phyloP scores from a whole-genome alignment of 2,888 invertebrate genomes.

The Plagodis dolabraria region DNA sequence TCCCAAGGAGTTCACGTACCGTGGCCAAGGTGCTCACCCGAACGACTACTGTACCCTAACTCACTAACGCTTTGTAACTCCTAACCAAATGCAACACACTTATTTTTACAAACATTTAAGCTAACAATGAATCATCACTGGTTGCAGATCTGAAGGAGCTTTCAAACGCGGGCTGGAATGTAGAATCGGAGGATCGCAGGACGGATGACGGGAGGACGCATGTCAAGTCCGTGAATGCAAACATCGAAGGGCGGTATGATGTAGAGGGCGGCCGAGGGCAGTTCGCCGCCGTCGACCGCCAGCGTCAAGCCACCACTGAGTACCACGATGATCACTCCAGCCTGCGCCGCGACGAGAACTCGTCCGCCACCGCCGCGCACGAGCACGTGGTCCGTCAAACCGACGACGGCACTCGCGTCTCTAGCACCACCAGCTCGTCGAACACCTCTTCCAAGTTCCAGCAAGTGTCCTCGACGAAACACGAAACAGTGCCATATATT shows the following conservation, averaged over 20 bases:
- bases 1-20: constrained; percentile 85
- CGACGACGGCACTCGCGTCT: constrained; percentile 69
- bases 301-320: constrained; percentile 80
- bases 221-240: constrained; percentile 85
- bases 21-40: constrained; percentile 76
- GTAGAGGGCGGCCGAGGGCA: constrained; percentile 87
- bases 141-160: constrained; percentile 77
- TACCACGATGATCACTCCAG: constrained; percentile 73
- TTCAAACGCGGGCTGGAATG: constrained; percentile 87
- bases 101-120: neutral
- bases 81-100: constrained; percentile 39
- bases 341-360: constrained; percentile 68
- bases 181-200: constrained; percentile 86
- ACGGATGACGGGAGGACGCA: constrained; percentile 87
- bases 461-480: constrained; percentile 64
- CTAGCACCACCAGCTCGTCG: constrained; percentile 69
- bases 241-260: constrained; percentile 87
- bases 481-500: constrained; percentile 67
- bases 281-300: constrained; percentile 87
- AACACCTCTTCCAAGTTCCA: constrained; percentile 65
- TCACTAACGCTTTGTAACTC: constrained; percentile 75
- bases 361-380: constrained; percentile 65
- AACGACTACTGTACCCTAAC: constrained; percentile 59
- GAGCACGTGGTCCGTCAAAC: constrained; percentile 71
- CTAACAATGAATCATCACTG: constrained; percentile 14